Conservation (phyloP, 2,888 invertebrate species). For the Proisotoma minuta region DNA sequence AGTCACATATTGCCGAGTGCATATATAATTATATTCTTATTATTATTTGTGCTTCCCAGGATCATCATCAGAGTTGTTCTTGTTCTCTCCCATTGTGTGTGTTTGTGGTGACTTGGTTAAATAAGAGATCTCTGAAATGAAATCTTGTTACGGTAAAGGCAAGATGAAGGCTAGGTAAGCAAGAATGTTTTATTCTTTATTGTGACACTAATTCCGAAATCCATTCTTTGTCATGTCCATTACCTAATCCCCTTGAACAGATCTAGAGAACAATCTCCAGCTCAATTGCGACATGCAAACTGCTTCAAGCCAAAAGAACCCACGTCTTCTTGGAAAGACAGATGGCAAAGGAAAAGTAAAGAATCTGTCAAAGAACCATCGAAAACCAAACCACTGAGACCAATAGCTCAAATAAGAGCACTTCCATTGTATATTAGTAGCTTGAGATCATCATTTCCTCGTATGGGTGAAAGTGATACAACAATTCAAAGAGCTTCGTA, state of each 20-base stretch:
- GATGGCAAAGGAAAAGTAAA: neutral
- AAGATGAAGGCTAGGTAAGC: conserved; percentile 41
- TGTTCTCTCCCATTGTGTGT: neutral
- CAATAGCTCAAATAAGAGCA: conserved; percentile 41
- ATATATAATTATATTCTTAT: neutral
- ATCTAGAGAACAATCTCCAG: neutral
- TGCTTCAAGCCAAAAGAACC: conserved; percentile 27
- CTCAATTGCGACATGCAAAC: conserved; percentile 34
- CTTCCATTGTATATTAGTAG: conserved; percentile 38
- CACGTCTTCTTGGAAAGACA: conserved; percentile 3
- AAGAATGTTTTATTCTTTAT: neutral
- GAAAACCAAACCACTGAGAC: conserved; percentile 7
- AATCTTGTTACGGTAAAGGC: conserved; percentile 39
- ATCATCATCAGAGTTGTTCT: neutral
- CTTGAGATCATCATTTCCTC: conserved; percentile 20
- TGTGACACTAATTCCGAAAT: neutral
- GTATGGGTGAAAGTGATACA: conserved; percentile 11
- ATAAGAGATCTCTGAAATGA: conserved; percentile 17
- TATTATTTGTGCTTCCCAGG: neutral
- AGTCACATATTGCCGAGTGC: neutral
- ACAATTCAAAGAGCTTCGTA: conserved; percentile 30
- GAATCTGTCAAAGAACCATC: neutral
- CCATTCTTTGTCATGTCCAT: neutral
- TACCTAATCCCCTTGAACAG: neutral
- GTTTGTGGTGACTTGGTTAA: neutral